A percentile compares a stretch with the other conserved stretches of the same genome.
Evolutionary conservation across 2,888 invertebrate genomes (phyloP).

Genomic region (Rutpela maculata): DNA sequence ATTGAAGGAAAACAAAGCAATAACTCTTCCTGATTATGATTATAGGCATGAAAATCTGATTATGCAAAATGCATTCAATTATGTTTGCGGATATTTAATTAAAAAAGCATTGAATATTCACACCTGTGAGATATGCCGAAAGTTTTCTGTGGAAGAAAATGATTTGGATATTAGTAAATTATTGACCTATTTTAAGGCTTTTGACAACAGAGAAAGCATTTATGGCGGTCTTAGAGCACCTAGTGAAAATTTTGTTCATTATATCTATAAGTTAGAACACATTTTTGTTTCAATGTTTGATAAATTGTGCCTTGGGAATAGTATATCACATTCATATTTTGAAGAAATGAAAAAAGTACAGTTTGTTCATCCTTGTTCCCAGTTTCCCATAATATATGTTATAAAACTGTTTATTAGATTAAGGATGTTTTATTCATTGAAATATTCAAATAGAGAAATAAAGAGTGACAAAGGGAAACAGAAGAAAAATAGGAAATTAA

Average conservation of each 20-base stretch:
- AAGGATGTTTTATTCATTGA: too few species aligned
- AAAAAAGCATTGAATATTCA: too few species aligned
- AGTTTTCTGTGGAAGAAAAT: slow-evolving; percentile 18
- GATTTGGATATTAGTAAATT: slow-evolving; percentile 18
- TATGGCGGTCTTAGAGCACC: slow-evolving; percentile 17
- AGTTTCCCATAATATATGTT: too few species aligned
- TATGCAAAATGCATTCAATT: too few species aligned
- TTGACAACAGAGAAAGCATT: slow-evolving; percentile 4
- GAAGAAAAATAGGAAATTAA: slow-evolving; percentile 18
- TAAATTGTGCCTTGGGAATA: not conserved
- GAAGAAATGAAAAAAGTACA: too few species aligned
- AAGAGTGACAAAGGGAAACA: slow-evolving; percentile 27
- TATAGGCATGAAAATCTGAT: not conserved
- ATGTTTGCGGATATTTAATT: too few species aligned
- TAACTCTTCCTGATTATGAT: slow-evolving; percentile 27
- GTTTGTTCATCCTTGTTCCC: too few species aligned
- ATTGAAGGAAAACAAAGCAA: not conserved
- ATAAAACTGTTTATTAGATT: too few species aligned
- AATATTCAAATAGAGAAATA: slow-evolving; percentile 29
- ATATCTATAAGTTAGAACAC: slow-evolving; percentile 16
- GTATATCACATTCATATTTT: too few species aligned
- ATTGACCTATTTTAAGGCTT: slow-evolving; percentile 18
- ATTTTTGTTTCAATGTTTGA: slow-evolving; percentile 26
- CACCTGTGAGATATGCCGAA: slow-evolving; percentile 23
- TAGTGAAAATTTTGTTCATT: slow-evolving; percentile 23